A percentile compares a stretch with the other conserved stretches of the same genome.
Evolutionary conservation across 2,888 invertebrate species (phyloP).

Genomic region (Operophtera brumata): DNA sequence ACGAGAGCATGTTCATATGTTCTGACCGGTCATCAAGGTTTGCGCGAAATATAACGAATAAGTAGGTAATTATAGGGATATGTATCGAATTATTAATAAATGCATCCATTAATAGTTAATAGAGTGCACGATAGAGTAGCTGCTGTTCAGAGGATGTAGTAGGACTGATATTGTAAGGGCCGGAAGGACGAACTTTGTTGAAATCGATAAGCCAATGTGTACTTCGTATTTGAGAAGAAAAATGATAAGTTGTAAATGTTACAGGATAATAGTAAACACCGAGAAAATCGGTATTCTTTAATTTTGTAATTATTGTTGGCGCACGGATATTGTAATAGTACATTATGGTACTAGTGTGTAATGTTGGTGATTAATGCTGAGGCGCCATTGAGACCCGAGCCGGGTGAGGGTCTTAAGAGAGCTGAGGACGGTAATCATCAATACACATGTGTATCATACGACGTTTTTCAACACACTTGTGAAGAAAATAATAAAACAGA

Average conservation of each 20-base stretch:
- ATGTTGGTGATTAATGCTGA: no score
- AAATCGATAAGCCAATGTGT: background rate
- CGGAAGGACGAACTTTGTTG: slow-evolving; percentile 11
- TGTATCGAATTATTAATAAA: slow-evolving; percentile 8
- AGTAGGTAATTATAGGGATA: background rate
- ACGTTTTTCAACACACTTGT: no score
- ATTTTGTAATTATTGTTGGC: no score
- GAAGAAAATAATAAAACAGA: no score
- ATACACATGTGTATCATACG: no score
- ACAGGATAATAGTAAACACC: no score
- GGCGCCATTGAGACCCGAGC: no score
- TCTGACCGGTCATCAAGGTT: slow-evolving; percentile 4
- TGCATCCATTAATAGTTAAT: slow-evolving; percentile 12
- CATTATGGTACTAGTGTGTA: no score
- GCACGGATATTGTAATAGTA: no score
- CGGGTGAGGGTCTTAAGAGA: no score
- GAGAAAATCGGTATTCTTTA: no score
- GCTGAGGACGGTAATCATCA: no score
- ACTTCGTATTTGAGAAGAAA: background rate
- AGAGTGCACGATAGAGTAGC: slow-evolving; percentile 27
- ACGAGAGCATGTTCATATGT: background rate
- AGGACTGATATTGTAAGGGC: slow-evolving; percentile 31
- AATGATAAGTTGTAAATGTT: background rate
- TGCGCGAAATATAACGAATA: background rate
- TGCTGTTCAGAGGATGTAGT: slow-evolving; percentile 19